Evolutionary conservation across 2,888 invertebrate species (phyloP).

Genomic region (Orchesellides sinensis): DNA sequence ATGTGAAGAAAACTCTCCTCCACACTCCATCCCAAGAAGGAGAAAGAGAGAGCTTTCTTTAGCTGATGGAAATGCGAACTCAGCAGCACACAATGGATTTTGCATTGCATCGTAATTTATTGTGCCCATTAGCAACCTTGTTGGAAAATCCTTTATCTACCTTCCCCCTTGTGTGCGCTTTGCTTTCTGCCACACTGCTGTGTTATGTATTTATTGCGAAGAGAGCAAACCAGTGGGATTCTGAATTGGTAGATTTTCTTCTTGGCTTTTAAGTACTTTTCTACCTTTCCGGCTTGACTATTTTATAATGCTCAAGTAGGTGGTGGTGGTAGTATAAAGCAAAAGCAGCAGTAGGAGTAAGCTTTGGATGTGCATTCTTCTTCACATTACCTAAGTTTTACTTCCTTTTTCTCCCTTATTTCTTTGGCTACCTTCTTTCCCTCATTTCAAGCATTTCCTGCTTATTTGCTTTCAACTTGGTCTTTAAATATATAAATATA

Average conservation of each 20-base stretch:
- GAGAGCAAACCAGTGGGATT: no score
- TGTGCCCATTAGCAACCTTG: conserved; percentile 73
- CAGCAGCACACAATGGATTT: conserved; percentile 71
- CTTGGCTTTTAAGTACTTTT: conserved; percentile 59
- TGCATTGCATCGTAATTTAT: conserved; percentile 74
- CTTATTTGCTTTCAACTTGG: conserved; percentile 18
- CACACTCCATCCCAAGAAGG: not conserved
- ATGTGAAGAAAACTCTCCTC: conserved; percentile 40
- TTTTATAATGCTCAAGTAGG: not conserved
- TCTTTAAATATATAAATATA: no score
- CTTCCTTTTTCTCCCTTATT: conserved; percentile 32
- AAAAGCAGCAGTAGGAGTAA: no score
- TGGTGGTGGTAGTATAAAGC: not conserved
- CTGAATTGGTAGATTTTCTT: conserved; percentile 43
- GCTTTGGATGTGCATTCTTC: no score
- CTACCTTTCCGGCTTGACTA: conserved; percentile 50
- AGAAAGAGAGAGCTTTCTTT: not conserved
- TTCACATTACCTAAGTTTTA: conserved; percentile 15
- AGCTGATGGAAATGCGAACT: conserved; percentile 73
- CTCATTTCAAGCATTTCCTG: conserved; percentile 48
- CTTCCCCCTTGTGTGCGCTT: conserved; percentile 49
- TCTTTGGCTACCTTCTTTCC: conserved; percentile 35
- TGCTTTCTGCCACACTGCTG: conserved; percentile 22
- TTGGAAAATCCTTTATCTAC: conserved; percentile 66
- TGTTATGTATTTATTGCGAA: conserved; percentile 38